phyloP scores from a whole-genome alignment of 2,113 vertebrate species.

The Hystrix cristata region DNA sequence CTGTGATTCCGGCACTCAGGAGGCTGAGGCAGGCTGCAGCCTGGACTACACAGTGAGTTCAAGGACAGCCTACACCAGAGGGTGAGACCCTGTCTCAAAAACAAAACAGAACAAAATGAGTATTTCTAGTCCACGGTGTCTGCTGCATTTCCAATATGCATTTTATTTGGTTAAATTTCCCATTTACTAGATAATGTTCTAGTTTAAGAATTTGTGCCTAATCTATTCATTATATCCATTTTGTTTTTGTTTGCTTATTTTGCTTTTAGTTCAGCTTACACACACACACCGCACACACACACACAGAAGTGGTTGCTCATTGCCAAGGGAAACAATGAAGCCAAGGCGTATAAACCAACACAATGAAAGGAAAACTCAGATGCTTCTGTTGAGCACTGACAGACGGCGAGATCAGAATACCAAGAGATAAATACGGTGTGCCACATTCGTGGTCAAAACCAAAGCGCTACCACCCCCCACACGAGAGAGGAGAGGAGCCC shows the following conservation, averaged over 20 bases:
- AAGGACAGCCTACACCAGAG: too few relatives aligned
- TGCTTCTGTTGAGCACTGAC: neutral
- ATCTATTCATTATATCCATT: slow-evolving; percentile 29
- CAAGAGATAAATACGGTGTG: neutral
- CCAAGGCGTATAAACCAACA: slow-evolving; percentile 39
- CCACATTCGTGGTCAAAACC: slow-evolving; percentile 36
- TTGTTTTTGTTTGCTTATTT: neutral
- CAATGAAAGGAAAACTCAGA: slow-evolving; percentile 27
- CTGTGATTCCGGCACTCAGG: neutral
- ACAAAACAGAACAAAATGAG: neutral
- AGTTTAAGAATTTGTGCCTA: slow-evolving; percentile 18
- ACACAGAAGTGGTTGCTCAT: neutral
- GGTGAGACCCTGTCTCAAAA: too few relatives aligned
- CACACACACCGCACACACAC: neutral
- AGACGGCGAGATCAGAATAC: slow-evolving; percentile 43
- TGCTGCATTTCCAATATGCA: neutral
- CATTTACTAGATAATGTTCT: neutral
- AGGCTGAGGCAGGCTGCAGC: neutral
- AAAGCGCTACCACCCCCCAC: neutral
- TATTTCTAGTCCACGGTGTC: neutral
- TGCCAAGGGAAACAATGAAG: slow-evolving; percentile 64
- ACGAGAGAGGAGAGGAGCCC: neutral
- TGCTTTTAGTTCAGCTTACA: slow-evolving; percentile 5
- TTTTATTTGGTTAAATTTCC: slow-evolving; percentile 33
- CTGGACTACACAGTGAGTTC: neutral